phyloP scores from a whole-genome alignment of 1,140 invertebrate species.

The Carposina sasakii region DNA sequence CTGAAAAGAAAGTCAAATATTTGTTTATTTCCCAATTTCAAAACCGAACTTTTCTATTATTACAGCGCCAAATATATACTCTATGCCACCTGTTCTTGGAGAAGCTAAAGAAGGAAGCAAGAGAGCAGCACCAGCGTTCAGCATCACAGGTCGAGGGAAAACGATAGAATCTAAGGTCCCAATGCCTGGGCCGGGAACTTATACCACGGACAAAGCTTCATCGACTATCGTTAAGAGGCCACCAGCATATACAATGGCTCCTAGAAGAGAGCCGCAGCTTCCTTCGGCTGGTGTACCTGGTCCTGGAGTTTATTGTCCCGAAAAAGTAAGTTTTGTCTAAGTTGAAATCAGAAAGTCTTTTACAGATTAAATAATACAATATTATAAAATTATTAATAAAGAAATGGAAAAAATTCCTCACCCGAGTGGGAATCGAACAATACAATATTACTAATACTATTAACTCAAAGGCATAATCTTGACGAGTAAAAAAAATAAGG shows the following conservation, averaged over 20 bases:
- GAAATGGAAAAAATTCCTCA: no score
- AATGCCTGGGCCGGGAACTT: slow-evolving; percentile 65
- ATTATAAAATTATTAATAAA: no score
- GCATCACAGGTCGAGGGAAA: slow-evolving; percentile 62
- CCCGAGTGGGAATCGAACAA: no score
- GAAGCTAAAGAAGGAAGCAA: slow-evolving; percentile 80
- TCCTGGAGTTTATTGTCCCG: slow-evolving; percentile 75
- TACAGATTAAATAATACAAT: no score
- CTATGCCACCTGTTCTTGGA: slow-evolving; percentile 86
- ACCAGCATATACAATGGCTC: slow-evolving; percentile 67
- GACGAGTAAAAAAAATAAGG: no score
- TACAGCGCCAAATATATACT: slow-evolving; percentile 92
- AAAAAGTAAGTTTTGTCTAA: slow-evolving; percentile 71
- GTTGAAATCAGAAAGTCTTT: no score
- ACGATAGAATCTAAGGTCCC: slow-evolving; percentile 43
- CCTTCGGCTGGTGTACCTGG: slow-evolving; percentile 63
- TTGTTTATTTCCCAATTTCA: slow-evolving; percentile 24
- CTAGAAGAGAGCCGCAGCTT: slow-evolving; percentile 49
- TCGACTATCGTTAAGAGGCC: slow-evolving; percentile 46
- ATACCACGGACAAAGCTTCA: slow-evolving; percentile 56
- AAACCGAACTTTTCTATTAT: no score
- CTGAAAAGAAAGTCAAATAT: no score
- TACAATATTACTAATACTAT: no score
- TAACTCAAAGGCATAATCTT: no score
- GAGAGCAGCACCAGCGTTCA: slow-evolving; percentile 66